Evolutionary conservation across 2,113 vertebrate genomes (phyloP), one percentile per base, ranked within the genome.

Genomic region (Prionailurus viverrinus): DNA sequence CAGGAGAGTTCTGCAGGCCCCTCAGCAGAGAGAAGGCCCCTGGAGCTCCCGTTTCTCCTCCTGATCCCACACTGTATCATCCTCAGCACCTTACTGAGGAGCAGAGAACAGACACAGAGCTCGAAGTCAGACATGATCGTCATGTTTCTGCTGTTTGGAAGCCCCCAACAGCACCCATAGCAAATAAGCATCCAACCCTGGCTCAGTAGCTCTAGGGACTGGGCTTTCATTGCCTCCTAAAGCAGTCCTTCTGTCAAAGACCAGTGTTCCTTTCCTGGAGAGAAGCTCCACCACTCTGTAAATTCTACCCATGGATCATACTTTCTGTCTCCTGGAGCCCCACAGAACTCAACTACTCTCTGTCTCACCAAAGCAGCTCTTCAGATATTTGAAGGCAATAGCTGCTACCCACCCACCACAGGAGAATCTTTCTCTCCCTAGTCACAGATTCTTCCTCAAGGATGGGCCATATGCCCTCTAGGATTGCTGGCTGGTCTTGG

Each of bases 11-110:
- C 71, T 58, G 19, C 15, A 39, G 79, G 19, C 10, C 48, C 41
- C 73, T 90, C 13, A 23, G 18, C 76, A 48, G 15, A 41, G 31
- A 4, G 16, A n/a, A 69, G 33, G 8, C 2, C 78, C 25, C 21
- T 45, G 36, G 68, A 65, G 29, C 23, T 13, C 61, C 79, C 9
- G 10, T 45, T 48, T 65, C 66, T 66, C 36, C 84, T 23, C 48
- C 19, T 0, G 2, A 63, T 2, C 31, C 12, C 0, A 0, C 15
- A 1, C 9, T 5, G 55, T 63, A 33, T 39, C 39, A 13, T n/a
- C 65, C 66, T 89, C 29, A 71, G 79, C 7, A 12, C 36, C 61
- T 27, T 14, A 8, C 61, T 61, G 16, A 63, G 61, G 27, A 36
- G 5, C 82, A 39, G 36, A 78, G 63, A 55, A 90, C 45, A 81